Conservation (phyloP, 2,888 invertebrate species). For the Mythimna loreyi region DNA sequence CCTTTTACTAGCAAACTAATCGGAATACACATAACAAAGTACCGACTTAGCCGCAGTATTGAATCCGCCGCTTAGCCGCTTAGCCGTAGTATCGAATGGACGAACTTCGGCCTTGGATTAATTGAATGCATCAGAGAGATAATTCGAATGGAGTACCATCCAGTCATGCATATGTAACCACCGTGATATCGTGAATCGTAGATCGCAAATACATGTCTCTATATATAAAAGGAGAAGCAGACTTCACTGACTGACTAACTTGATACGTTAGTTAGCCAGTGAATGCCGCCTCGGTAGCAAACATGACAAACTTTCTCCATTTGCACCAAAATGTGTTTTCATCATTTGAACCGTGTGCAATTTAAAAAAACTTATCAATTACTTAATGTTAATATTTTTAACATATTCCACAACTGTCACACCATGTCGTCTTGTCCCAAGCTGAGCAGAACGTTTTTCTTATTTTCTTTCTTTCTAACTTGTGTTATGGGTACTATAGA, state of each 20-base stretch:
- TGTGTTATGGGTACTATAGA: too few species aligned
- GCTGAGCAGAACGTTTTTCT: too few species aligned
- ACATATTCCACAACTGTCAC: too few species aligned
- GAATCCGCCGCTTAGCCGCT: neutral
- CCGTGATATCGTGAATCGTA: neutral
- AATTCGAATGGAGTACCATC: neutral
- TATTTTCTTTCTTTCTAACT: too few species aligned
- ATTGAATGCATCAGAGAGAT: slow-evolving; percentile 29
- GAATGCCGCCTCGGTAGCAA: too few species aligned
- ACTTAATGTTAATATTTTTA: neutral
- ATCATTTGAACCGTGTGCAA: neutral
- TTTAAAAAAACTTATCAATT: neutral
- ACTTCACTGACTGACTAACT: too few species aligned
- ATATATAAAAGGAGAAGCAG: too few species aligned
- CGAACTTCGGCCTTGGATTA: slow-evolving; percentile 22
- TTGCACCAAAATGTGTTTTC: too few species aligned
- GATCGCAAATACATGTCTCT: too few species aligned
- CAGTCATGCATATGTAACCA: neutral
- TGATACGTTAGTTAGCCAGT: too few species aligned
- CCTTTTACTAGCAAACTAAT: neutral
- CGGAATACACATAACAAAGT: slow-evolving; percentile 2
- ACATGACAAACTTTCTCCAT: too few species aligned
- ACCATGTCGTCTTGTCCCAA: too few species aligned
- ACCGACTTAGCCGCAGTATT: slow-evolving; percentile 1
- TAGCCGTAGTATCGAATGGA: slow-evolving; percentile 5